Evolutionary conservation across 2,797 vertebrate species (phyloP).

Genomic region (Ctenopoma multispine): DNA sequence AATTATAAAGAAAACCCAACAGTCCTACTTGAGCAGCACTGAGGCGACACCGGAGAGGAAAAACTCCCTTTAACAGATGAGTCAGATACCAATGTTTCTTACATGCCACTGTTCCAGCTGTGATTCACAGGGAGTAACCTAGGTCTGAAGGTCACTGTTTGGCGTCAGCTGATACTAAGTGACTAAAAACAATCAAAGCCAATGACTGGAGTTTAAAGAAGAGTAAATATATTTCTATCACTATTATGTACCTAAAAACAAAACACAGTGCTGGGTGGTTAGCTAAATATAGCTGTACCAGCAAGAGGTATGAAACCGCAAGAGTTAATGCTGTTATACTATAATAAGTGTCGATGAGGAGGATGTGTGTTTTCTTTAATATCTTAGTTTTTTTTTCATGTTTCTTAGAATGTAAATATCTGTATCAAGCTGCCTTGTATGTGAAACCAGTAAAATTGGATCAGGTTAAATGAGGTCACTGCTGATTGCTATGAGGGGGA

Average conservation of each 20-base stretch:
- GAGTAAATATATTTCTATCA: neutral
- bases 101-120: neutral
- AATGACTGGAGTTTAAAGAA: neutral
- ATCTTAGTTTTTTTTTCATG: neutral
- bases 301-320: neutral
- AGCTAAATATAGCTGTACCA: neutral
- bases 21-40: too few species aligned
- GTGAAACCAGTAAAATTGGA: conserved; percentile 11
- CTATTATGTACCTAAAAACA: neutral
- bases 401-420: too few species aligned
- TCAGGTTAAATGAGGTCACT: conserved; percentile 33
- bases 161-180: conserved; percentile 16
- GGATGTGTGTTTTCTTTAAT: neutral
- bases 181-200: conserved; percentile 13
- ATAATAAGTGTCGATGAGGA: neutral
- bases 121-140: neutral
- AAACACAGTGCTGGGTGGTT: neutral
- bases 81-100: neutral
- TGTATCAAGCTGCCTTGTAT: neutral
- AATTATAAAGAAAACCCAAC: too few species aligned
- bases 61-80: too few species aligned
- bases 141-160: conserved; percentile 17
- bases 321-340: neutral
- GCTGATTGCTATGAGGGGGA: conserved; percentile 1
- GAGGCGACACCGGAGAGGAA: too few species aligned